Evolutionary conservation across 2,113 vertebrate species (phyloP).

Genomic region (Tauraco erythrolophus): DNA sequence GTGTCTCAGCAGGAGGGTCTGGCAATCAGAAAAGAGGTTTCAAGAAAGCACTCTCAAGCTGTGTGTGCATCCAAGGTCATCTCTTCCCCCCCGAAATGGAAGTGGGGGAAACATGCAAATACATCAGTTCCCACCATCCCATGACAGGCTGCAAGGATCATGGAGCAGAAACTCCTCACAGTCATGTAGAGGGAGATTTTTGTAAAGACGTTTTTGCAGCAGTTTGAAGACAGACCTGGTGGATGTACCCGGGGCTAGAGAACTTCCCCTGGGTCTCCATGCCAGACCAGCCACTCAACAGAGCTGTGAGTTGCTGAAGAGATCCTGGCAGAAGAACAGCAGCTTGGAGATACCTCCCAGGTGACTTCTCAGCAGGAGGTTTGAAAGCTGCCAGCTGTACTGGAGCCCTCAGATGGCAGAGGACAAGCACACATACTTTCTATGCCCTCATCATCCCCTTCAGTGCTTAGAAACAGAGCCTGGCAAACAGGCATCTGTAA

Average conservation of each 20-base stretch:
- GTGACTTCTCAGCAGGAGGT: background rate
- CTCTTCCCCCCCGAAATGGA: background rate
- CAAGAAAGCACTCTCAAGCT: background rate
- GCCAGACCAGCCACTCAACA: background rate
- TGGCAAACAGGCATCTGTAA: background rate
- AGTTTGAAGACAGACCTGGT: background rate
- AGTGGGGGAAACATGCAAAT: background rate
- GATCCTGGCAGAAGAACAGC: background rate
- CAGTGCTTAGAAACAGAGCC: background rate
- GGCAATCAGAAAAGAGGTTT: background rate
- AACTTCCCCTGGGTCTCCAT: background rate
- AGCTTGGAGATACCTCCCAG: background rate
- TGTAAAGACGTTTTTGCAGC: background rate
- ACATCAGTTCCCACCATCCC: background rate
- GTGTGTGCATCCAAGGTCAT: background rate
- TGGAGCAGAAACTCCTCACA: accelerated
- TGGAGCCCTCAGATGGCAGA: background rate
- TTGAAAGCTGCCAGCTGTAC: background rate
- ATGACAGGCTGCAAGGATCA: background rate
- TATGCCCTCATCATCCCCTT: background rate
- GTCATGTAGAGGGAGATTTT: background rate
- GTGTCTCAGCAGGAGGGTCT: background rate
- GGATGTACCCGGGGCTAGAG: background rate
- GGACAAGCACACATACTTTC: accelerated
- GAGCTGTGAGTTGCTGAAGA: background rate